Evolutionary conservation across 2,797 vertebrate species (phyloP).

Genomic region (Hyperoplus immaculatus): DNA sequence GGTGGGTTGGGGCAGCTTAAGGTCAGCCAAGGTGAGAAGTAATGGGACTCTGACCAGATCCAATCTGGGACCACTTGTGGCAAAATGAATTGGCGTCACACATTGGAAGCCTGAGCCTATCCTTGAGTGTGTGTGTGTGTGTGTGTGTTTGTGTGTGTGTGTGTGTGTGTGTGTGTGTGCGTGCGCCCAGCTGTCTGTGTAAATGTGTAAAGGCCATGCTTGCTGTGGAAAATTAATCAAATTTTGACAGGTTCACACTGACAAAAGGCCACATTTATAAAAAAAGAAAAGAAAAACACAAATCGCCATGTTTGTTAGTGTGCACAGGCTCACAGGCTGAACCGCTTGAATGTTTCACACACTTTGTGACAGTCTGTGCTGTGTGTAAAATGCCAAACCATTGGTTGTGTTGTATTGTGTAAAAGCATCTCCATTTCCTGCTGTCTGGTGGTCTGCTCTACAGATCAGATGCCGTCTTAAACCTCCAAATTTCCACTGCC

Average conservation of each 20-base stretch:
- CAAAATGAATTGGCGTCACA: slow-evolving; percentile 81
- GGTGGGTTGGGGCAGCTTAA: slow-evolving; percentile 49
- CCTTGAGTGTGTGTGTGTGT: slow-evolving; percentile 31
- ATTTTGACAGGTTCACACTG: slow-evolving; percentile 73
- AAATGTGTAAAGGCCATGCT: slow-evolving; percentile 72
- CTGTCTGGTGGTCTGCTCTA: slow-evolving; percentile 33
- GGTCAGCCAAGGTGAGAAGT: slow-evolving; percentile 87
- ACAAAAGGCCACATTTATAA: slow-evolving; percentile 78
- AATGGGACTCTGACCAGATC: slow-evolving; percentile 88
- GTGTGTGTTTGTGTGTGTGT: no score
- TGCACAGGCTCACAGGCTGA: slow-evolving; percentile 30
- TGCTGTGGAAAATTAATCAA: slow-evolving; percentile 77
- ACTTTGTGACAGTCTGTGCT: slow-evolving; percentile 59
- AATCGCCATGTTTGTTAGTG: slow-evolving; percentile 36
- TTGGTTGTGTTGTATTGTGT: slow-evolving; percentile 32
- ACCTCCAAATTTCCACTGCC: slow-evolving; percentile 7
- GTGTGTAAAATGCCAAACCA: slow-evolving; percentile 66
- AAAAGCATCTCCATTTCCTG: slow-evolving; percentile 46
- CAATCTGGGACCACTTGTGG: slow-evolving; percentile 83
- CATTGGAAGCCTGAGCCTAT: slow-evolving; percentile 53
- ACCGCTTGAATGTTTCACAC: slow-evolving; percentile 58
- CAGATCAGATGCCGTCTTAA: slow-evolving; percentile 22
- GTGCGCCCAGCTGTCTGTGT: slow-evolving; percentile 36
- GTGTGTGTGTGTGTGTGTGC: slow-evolving; percentile 20
- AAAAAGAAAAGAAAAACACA: slow-evolving; percentile 44